Evolutionary conservation across 2,113 vertebrate species (phyloP).

Genomic region (Crotalus horridus): DNA sequence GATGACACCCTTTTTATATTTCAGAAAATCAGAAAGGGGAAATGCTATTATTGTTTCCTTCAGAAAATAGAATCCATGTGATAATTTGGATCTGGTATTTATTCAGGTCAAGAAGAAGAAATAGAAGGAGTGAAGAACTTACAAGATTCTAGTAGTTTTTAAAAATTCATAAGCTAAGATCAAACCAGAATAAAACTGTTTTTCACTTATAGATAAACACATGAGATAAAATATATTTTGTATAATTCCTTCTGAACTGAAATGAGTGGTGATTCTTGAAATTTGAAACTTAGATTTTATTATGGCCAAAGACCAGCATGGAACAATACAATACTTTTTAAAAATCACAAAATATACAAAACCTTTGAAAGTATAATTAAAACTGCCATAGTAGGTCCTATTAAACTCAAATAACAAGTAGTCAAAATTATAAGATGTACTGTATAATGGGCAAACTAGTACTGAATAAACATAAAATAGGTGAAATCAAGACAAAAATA

Average conservation of each 20-base stretch:
- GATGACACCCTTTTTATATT: conserved; percentile 9
- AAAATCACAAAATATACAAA: neutral
- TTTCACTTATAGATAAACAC: conserved; percentile 29
- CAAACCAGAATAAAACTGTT: neutral
- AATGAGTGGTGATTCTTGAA: neutral
- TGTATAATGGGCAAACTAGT: neutral
- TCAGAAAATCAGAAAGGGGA: conserved; percentile 15
- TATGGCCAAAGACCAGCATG: neutral
- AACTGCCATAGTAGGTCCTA: neutral
- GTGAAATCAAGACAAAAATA: neutral
- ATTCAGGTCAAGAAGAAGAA: conserved; percentile 14
- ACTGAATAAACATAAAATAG: neutral
- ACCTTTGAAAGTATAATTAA: neutral
- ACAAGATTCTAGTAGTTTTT: conserved; percentile 14
- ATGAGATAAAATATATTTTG: conserved; percentile 10
- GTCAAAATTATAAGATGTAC: neutral
- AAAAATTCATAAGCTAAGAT: conserved; percentile 5
- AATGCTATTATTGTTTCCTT: conserved; percentile 14
- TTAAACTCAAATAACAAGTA: neutral
- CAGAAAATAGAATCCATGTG: neutral
- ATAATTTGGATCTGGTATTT: neutral
- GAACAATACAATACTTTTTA: neutral
- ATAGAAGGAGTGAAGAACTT: conserved; percentile 15
- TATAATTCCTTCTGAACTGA: neutral
- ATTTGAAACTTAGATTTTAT: neutral